These are phyloP conservation scores for Cepphus grylle DNA, from an alignment of 2,113 vertebrate genomes.

Conservation along the genomic window DNA sequence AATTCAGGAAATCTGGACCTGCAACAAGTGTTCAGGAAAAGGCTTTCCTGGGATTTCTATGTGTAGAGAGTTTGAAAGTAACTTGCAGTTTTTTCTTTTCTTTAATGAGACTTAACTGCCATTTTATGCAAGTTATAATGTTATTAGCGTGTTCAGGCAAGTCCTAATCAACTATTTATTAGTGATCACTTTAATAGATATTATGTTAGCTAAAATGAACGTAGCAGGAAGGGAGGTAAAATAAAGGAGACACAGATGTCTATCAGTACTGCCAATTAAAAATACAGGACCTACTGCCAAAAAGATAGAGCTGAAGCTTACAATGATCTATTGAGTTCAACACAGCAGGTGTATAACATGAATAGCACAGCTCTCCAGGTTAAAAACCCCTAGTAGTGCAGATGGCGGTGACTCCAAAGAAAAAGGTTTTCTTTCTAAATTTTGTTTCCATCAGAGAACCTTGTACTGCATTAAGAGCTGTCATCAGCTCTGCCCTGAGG, in stretches of 20 bases:
- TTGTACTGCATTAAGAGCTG: neutral
- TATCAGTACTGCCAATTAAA: neutral
- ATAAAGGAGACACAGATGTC: neutral
- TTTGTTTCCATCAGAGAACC: neutral
- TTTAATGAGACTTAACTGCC: neutral
- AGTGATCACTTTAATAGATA: neutral
- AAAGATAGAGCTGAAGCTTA: neutral
- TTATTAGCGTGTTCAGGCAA: neutral
- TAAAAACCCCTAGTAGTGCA: neutral
- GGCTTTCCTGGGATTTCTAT: neutral
- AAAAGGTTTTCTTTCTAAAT: neutral
- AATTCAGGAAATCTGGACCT: neutral
- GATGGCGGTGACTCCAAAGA: neutral
- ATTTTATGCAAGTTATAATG: neutral
- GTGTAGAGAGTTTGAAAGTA: neutral
- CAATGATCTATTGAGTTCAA: neutral
- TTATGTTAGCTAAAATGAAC: neutral
- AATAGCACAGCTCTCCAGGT: neutral
- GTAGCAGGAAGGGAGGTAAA: neutral
- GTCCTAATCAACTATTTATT: neutral
- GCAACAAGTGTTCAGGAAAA: neutral
- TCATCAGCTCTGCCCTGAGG: neutral
- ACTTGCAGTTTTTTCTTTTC: neutral
- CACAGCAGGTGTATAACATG: neutral
- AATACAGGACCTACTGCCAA: neutral